Percentiles rank a stretch among this genome's conserved stretches.
These are phyloP conservation scores for Leptatherina wallacei DNA, from an alignment of 2,797 vertebrate genomes.

Conservation along the genomic window DNA sequence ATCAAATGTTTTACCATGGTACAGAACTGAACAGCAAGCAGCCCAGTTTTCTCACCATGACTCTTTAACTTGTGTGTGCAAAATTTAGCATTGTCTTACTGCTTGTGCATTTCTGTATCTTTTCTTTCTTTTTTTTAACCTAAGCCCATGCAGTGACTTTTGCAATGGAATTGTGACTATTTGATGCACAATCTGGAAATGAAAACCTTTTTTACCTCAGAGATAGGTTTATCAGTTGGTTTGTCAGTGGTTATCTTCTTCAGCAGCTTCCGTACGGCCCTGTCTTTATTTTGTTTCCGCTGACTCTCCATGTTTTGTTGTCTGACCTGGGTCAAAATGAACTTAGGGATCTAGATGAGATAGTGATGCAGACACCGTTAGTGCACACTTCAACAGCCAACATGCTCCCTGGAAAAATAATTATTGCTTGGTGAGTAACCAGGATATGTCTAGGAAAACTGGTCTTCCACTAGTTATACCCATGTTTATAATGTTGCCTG, in stretches of 20 bases:
- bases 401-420: neutral
- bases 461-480: neutral
- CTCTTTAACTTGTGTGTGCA: too few relatives aligned
- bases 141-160: too few relatives aligned
- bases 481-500: neutral
- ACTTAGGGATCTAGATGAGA: constrained; percentile 91
- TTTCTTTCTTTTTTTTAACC: neutral
- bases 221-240: constrained; percentile 81
- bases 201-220: constrained; percentile 81
- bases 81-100: neutral
- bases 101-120: neutral
- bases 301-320: constrained; percentile 91
- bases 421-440: neutral
- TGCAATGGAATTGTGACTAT: too few relatives aligned
- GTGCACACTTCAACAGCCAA: constrained; percentile 4
- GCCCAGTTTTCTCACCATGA: neutral
- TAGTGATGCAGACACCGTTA: constrained; percentile 4
- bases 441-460: neutral
- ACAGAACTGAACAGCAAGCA: too few relatives aligned
- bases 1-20: too few relatives aligned
- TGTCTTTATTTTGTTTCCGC: constrained; percentile 88
- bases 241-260: constrained; percentile 95
- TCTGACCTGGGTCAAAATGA: constrained; percentile 94
- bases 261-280: constrained; percentile 91
- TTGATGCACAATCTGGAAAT: neutral